phyloP scores from a whole-genome alignment of 2,113 vertebrate species.

The crab-eating macaque (Macaca fascicularis) region T2T-MFA8v1.1 NC_088388.1:96385001-96385500 shows the following conservation, averaged over 20 bases:
- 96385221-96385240: background rate
- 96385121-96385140: background rate
- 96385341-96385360: background rate
- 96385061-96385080: constrained; percentile 10
- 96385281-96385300: background rate
- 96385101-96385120: background rate
- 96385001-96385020: constrained; percentile 84
- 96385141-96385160: background rate
- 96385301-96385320: background rate
- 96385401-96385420: background rate
- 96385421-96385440: background rate
- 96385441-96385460: background rate
- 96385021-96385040: constrained; percentile 75
- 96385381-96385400: background rate
- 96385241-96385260: background rate
- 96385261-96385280: background rate
- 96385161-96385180: background rate
- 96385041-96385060: constrained; percentile 52
- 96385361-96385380: background rate
- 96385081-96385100: background rate
- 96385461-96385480: background rate
- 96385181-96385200: background rate
- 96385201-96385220: background rate
- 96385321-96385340: background rate
- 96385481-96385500: background rate